Evolutionary conservation across 1,140 invertebrate species (phyloP).

Genomic region (Limonius californicus): DNA sequence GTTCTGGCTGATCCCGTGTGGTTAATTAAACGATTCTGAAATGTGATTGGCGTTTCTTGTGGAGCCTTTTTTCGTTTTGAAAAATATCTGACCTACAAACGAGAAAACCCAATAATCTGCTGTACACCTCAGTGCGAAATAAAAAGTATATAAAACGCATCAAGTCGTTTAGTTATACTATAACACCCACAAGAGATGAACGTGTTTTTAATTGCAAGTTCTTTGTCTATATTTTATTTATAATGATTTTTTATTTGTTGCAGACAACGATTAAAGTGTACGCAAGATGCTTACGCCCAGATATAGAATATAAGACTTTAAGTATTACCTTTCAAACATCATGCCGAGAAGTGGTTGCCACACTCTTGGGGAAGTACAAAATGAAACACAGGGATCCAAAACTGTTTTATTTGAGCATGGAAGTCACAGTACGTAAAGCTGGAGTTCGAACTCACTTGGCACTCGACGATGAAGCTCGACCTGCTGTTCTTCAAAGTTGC

Average conservation of each 20-base stretch:
- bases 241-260: conserved; percentile 46
- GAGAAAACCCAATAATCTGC: too few relatives aligned
- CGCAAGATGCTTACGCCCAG: conserved; percentile 78
- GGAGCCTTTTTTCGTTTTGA: too few relatives aligned
- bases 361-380: conserved; percentile 82
- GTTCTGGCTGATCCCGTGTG: too few relatives aligned
- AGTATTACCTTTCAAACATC: conserved; percentile 81
- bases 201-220: too few relatives aligned
- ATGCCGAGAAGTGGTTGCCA: conserved; percentile 78
- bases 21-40: too few relatives aligned
- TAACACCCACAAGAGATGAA: too few relatives aligned
- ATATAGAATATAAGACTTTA: conserved; percentile 92
- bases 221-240: too few relatives aligned
- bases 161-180: too few relatives aligned
- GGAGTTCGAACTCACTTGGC: conserved; percentile 78
- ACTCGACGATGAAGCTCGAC: conserved; percentile 82
- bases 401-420: conserved; percentile 92
- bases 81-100: too few relatives aligned
- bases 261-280: conserved; percentile 91
- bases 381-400: conserved; percentile 88
- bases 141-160: too few relatives aligned
- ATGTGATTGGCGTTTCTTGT: too few relatives aligned
- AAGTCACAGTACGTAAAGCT: conserved; percentile 77
- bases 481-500: conserved; percentile 84
- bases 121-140: too few relatives aligned